Evolutionary conservation across 2,888 invertebrate genomes (phyloP).

Genomic region (Chaetogeoica ovagalla): DNA sequence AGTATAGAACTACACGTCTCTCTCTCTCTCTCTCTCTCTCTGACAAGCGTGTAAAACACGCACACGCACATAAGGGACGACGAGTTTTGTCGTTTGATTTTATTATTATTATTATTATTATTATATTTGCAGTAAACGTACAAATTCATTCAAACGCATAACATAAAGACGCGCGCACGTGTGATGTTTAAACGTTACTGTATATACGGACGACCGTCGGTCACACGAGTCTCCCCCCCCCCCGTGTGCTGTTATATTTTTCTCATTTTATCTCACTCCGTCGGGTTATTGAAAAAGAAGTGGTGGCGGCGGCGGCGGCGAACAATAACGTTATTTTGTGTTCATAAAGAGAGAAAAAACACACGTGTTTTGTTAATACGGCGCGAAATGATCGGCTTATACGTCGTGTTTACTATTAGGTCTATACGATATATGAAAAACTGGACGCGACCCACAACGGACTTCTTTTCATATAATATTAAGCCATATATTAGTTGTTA

Average conservation of each 20-base stretch:
- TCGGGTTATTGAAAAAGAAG: not conserved
- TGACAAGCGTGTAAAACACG: not conserved
- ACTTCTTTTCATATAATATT: too few species aligned
- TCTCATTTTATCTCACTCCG: too few species aligned
- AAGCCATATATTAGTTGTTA: too few species aligned
- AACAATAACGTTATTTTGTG: not conserved
- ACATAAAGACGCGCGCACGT: too few species aligned
- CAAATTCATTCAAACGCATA: too few species aligned
- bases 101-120: not conserved
- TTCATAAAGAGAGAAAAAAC: not conserved
- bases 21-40: constrained; percentile 8
- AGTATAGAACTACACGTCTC: not conserved
- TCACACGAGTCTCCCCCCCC: not conserved
- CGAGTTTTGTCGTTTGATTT: constrained; percentile 25
- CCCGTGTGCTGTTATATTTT: too few species aligned
- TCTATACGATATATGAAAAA: too few species aligned
- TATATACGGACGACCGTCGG: not conserved
- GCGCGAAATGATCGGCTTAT: too few species aligned
- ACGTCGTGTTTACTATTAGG: too few species aligned
- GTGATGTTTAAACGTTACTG: not conserved
- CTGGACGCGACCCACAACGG: too few species aligned
- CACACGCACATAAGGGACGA: not conserved
- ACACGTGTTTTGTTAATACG: too few species aligned
- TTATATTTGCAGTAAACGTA: too few species aligned
- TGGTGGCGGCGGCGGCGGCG: not conserved